Base-by-base conservation (phyloP, 2,797 vertebrate genomes). In the Nannoperca australis region DNA sequence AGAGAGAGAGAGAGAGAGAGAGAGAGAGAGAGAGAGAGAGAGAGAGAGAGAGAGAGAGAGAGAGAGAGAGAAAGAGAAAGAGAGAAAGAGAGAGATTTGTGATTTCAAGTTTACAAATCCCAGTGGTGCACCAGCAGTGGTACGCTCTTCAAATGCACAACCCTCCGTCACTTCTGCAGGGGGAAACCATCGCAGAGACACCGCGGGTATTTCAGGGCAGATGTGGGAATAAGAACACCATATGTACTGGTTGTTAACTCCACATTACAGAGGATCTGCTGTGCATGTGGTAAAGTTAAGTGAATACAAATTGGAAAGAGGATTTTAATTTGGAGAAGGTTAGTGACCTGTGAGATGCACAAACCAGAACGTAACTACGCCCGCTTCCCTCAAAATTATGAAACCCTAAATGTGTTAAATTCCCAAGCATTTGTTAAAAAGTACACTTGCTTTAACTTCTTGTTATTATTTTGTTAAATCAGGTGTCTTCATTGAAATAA, bases 81-180 rank as follows among this genome's bases (percentile, higher is more conserved):
- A 27, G 24, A 73, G 47, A 55, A 76, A 40, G 22, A 74, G 47
- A 82, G 42, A 54, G 79, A 76, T 83, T 79, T 90, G 81, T 82
- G 87, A 88, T 88, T 86, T 85, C 38, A 83, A 90, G 83, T 93
- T 91, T 85, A 87, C 79, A 89, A 90, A 84, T 91, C 86, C 81
- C 85, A 62, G n/a, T 22, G 55, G 87, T 74, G 70, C 79, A 70
- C 50, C 47, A 70, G 69, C 70, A 78, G 71, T 49, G 59, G 75
- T 56, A 14, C 18, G 68, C 61, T 83, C 78, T 69, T 73, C 40
- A 79, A 81, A 83, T 4, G 73, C 78, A 65, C 56, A 77, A 40
- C 36, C 60, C 55, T 55, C 66, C 12, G n/a, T 79, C 54, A 55
- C 55, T 70, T 81, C 76, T 61, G 61, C 54, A 73, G 49, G 73